Percentiles rank a stretch among this genome's conserved stretches.
These are phyloP conservation scores for Acronicta alni DNA, from an alignment of 2,888 invertebrate species.

Conservation along the genomic window DNA sequence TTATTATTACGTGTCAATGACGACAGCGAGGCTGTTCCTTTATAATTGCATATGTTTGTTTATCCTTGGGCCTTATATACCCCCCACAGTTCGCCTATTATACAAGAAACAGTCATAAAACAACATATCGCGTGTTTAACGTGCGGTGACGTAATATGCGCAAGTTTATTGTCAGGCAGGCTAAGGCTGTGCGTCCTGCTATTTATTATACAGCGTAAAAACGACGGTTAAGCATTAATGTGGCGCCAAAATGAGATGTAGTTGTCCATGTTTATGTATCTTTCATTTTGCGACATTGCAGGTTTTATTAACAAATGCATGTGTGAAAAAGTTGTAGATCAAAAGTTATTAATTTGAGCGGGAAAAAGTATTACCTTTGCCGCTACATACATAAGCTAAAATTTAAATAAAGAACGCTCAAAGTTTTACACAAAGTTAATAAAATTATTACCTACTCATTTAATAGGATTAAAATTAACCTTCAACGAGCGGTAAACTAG, in stretches of 20 bases:
- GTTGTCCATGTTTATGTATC: conserved; percentile 12
- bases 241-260: conserved; percentile 26
- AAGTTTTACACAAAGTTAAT: no score
- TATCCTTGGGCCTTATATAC: conserved; percentile 15
- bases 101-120: conserved; percentile 52
- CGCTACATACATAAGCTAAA: no score
- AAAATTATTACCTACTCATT: no score
- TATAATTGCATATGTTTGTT: conserved; percentile 33
- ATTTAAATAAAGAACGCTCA: no score
- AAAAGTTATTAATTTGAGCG: no score
- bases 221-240: conserved; percentile 37
- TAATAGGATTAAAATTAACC: no score
- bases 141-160: conserved; percentile 37
- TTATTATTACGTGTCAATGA: conserved; percentile 24
- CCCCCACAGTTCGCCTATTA: conserved; percentile 32
- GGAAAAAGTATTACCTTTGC: no score
- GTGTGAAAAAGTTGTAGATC: no score
- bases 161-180: conserved; percentile 44
- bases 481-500: no score
- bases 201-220: conserved; percentile 46
- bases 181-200: conserved; percentile 39
- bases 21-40: conserved; percentile 24
- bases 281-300: conserved; percentile 2
- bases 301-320: not conserved
- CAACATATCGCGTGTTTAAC: conserved; percentile 48